These are phyloP conservation scores for Podargus strigoides DNA, from an alignment of 2,797 vertebrate species.

Conservation along the genomic window DNA sequence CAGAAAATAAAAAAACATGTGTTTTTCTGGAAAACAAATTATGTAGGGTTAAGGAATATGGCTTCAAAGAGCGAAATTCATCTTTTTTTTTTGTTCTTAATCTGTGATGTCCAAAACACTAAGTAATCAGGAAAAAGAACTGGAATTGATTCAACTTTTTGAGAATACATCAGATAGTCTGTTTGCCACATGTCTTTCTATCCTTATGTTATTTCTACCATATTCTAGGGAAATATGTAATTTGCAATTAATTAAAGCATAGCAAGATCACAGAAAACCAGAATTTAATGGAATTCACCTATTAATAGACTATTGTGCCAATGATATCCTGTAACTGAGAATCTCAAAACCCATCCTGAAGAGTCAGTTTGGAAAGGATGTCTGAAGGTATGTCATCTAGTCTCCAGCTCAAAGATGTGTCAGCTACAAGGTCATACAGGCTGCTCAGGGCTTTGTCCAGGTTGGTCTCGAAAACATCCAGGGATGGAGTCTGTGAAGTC, in stretches of 20 bases:
- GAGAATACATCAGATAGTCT: background rate
- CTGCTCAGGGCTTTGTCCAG: background rate
- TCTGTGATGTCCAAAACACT: background rate
- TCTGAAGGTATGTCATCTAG: background rate
- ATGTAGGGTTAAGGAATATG: background rate
- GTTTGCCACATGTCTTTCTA: background rate
- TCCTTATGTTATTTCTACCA: background rate
- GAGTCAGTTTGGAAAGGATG: background rate
- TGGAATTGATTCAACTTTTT: background rate
- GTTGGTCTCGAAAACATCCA: background rate
- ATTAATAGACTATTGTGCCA: background rate
- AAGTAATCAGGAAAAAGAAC: background rate
- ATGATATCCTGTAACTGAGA: background rate
- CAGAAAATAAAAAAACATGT: background rate
- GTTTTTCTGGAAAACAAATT: background rate
- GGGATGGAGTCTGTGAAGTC: background rate
- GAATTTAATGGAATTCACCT: background rate
- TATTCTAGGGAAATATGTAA: background rate
- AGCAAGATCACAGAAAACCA: background rate
- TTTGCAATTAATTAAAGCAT: background rate
- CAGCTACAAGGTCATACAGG: background rate
- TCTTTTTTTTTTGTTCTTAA: accelerated
- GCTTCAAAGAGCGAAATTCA: background rate
- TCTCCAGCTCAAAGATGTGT: background rate
- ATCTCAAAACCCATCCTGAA: background rate